phyloP scores from a whole-genome alignment of 2,888 invertebrate genomes.

The Poecilobothrus nobilitatus region DNA sequence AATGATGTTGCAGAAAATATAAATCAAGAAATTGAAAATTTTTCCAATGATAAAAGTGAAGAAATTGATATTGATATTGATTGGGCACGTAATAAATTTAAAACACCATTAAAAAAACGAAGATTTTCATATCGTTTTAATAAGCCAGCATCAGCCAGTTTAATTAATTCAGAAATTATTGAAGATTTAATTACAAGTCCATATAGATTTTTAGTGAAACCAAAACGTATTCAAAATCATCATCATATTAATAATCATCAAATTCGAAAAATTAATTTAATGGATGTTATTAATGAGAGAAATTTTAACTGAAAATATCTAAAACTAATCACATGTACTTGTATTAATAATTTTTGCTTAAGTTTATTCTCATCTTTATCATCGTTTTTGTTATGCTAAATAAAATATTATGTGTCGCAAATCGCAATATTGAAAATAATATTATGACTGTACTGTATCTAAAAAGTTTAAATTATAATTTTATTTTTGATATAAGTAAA shows the following conservation, averaged over 20 bases:
- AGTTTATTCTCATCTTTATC: background rate
- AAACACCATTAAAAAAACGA: background rate
- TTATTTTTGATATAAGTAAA: no score
- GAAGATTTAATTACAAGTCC: background rate
- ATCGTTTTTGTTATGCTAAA: background rate
- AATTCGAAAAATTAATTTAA: no score
- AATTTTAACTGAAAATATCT: background rate
- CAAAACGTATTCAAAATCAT: background rate
- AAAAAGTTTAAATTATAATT: no score
- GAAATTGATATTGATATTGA: background rate
- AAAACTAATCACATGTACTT: background rate
- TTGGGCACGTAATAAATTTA: background rate
- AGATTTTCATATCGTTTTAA: background rate
- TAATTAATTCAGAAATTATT: background rate
- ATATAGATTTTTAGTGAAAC: background rate
- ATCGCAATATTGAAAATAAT: no score
- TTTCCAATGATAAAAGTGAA: background rate
- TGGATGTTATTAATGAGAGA: background rate
- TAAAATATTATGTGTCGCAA: no score
- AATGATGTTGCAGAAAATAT: background rate
- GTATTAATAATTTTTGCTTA: background rate
- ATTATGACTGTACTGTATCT: no score
- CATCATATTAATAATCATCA: background rate
- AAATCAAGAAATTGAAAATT: background rate
- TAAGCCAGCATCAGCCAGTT: background rate